Conservation (phyloP, 2,797 vertebrate species). For the Hipposideros larvatus region DNA sequence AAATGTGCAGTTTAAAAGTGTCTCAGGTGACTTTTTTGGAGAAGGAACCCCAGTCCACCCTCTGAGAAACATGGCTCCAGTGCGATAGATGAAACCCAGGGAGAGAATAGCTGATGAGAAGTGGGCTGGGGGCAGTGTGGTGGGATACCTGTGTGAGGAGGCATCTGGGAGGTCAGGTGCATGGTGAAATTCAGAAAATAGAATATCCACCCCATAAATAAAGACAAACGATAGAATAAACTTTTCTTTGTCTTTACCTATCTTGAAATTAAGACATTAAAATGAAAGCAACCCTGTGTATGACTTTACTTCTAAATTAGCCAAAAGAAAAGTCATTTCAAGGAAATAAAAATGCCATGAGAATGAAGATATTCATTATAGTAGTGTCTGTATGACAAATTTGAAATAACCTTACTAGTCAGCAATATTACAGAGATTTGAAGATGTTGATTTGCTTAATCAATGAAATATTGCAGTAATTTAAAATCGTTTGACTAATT, state of each 20-base stretch:
- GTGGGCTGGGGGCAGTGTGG: neutral
- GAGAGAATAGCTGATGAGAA: neutral
- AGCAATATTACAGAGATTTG: neutral
- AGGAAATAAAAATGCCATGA: conserved; percentile 23
- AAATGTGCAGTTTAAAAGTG: neutral
- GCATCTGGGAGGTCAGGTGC: neutral
- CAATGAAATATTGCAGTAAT: neutral
- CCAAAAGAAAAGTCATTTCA: conserved; percentile 2
- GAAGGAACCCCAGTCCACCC: neutral
- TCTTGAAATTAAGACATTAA: neutral
- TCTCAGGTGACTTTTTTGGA: neutral
- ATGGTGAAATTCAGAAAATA: neutral
- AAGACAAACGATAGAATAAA: neutral
- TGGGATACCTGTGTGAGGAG: neutral
- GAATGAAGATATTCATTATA: neutral
- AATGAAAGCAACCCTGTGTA: neutral
- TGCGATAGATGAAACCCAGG: neutral
- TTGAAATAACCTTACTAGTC: neutral
- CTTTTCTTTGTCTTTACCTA: neutral
- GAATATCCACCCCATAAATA: neutral
- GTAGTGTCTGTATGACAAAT: neutral
- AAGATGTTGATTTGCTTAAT: conserved; percentile 11
- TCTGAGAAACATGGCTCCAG: neutral
- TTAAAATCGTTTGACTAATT: conserved; percentile 16
- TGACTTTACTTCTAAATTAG: neutral